These are phyloP conservation scores for Lordiphosa mommai DNA, from an alignment of 1,140 invertebrate species.

Conservation along the genomic window DNA sequence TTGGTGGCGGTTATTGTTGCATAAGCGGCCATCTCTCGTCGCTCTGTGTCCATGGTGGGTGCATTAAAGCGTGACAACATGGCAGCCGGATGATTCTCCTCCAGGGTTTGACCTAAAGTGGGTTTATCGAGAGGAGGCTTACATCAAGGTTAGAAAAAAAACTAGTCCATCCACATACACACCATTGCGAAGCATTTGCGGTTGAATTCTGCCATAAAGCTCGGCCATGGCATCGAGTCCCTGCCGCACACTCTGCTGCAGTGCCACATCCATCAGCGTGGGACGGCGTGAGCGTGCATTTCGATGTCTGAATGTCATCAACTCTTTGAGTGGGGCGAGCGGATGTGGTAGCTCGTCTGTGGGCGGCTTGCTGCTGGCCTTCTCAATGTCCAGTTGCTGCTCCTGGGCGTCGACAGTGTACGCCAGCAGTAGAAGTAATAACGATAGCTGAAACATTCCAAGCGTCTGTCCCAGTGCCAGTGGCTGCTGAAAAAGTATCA, in stretches of 20 bases:
- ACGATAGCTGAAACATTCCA: conserved; percentile 39
- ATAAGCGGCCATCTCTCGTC: conserved; percentile 73
- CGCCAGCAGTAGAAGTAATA: conserved; percentile 14
- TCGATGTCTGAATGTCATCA: conserved; percentile 2
- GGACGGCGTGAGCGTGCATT: conserved; percentile 47
- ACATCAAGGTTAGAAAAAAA: conserved; percentile 10
- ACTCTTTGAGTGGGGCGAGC: conserved; percentile 12
- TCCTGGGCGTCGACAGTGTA: neutral
- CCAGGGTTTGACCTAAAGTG: conserved; percentile 63
- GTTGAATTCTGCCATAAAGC: conserved; percentile 69
- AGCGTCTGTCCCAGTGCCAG: conserved; percentile 9
- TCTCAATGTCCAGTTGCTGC: conserved; percentile 6
- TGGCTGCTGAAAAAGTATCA: conserved; percentile 27
- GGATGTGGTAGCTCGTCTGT: conserved; percentile 53
- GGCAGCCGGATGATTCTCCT: conserved; percentile 75
- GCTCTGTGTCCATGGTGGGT: conserved; percentile 51
- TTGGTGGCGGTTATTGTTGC: conserved; percentile 73
- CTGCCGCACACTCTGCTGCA: conserved; percentile 70
- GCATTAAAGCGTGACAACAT: conserved; percentile 73
- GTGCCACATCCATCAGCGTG: conserved; percentile 69
- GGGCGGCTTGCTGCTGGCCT: conserved; percentile 36
- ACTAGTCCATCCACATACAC: conserved; percentile 17
- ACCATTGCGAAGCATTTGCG: conserved; percentile 76
- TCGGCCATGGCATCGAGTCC: conserved; percentile 74
- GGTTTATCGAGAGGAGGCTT: conserved; percentile 7